Base-by-base conservation (phyloP, 2,113 vertebrate species). In the Anoura caudifer region DNA sequence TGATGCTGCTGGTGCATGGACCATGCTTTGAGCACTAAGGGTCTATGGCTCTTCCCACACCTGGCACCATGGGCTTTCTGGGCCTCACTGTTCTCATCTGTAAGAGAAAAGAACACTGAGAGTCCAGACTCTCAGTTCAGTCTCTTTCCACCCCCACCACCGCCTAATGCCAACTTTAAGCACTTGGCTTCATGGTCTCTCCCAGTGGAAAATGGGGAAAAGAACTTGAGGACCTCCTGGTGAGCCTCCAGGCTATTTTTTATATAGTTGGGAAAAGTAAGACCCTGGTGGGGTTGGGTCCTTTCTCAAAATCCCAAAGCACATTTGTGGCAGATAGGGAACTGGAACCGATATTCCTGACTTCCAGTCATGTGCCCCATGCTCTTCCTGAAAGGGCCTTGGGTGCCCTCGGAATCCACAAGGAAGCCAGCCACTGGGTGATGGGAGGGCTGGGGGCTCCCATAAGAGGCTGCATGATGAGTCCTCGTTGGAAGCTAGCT, bases 1-100 rank as follows among this genome's bases (percentile, higher is more conserved):
- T 2, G 4, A 4, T 7, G 61, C 43, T 65, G n/a, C 50, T 26
- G 69, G 12, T 1, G 5, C 28, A 1, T 0, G 12, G 22, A 0
- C 20, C 31, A 3, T 3, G 19, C 20, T 13, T 17, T 3, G 15
- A 26, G 26, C 54, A 6, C 56, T 24, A 4, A 73, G 16, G 19
- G 12, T 65, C 87, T 41, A 2, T 11, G 80, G 14, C 16, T 69
- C 36, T 65, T 65, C 2, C 26, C 4, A 2, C n/a, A 41, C n/a
- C 50, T 33, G 17, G 38, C 50, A 22, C 0, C 0, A 13, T 0
- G 8, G 75, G 28, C 89, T 80, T 33, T 4, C 70, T 73, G 45
- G 65, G 41, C 26, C 36, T 52, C 20, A 2, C 36, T 20, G 52
- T 73, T 45, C 17, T 41, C 45, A 28, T 47, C 52, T 36, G 33